Evolutionary conservation across 2,888 invertebrate genomes (phyloP), one percentile per base, ranked within the genome.

Genomic region (Malthinus flaveolus): DNA sequence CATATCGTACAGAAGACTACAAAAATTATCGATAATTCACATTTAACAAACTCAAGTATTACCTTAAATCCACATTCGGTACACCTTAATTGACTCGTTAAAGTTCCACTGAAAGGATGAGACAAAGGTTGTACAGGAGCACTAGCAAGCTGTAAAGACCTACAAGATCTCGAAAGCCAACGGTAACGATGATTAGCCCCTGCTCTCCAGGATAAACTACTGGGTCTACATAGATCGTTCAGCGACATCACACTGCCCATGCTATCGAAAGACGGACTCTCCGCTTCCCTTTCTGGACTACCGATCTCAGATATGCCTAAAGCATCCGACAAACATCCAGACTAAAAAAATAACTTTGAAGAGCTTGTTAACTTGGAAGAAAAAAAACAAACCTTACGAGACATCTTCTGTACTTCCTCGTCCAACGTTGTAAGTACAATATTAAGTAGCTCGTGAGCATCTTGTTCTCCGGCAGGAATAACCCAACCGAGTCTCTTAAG

Each of bases 401-500:
- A 76, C 75, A 84, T 81, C 70, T 82, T 83, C 34, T 81, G 82
- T 32, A 85, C 85, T 78, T 97, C 97, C 73, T 95, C 93, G 74
- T 95, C 95, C 47, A 97, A 81, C 9, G 95, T 94, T n/a, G 91
- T 87, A 7, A 95, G 82, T 68, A 97, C 80, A 7, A 95, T 90
- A 77, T 95, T 93, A 68, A 97, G 87, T 49, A 97, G 78, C 79
- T 97, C 97, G 75, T 96, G 96, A 0, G 95, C 93, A 79, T 97
- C 97, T 78, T 96, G 91, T 80, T 97, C 94, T 65, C 93, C 94
- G 13, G 89, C 85, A 0, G 93, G 89, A 66, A 96, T 92, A 45
- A 90, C 88, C 95, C 95, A 96, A 10, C 92, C 88, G 0, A 91
- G 83, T 1, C 86, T 82, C 13, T 88, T 81, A 5, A 96, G 80